Conservation (phyloP, 2,888 invertebrate genomes). For the Sarcophaga carnaria region DNA sequence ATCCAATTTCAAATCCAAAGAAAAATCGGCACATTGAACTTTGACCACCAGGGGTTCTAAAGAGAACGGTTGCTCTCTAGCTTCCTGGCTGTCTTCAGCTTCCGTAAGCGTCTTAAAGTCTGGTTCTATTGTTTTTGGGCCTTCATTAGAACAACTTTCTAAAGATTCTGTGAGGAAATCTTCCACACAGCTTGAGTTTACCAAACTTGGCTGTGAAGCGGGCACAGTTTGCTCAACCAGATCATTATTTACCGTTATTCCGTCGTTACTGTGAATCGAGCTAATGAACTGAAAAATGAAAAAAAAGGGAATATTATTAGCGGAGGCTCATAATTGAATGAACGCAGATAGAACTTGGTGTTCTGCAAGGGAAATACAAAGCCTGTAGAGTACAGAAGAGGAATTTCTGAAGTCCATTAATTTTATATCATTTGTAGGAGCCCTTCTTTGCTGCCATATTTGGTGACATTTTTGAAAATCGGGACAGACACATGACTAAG, state of each 20-base stretch:
- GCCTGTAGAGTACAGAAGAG: too few species aligned
- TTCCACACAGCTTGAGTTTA: background rate
- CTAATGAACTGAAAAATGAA: conserved; percentile 28
- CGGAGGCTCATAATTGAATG: too few species aligned
- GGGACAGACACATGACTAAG: too few species aligned
- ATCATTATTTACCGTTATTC: background rate
- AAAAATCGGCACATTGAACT: conserved; percentile 26
- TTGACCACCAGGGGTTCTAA: background rate
- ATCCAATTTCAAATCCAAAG: conserved; percentile 22
- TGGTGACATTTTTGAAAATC: too few species aligned
- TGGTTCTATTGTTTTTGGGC: background rate
- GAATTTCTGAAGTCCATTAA: too few species aligned
- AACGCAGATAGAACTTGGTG: too few species aligned
- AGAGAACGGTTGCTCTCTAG: too few species aligned
- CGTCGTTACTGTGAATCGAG: background rate
- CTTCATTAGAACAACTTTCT: background rate
- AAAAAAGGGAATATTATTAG: background rate
- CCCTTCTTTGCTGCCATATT: too few species aligned
- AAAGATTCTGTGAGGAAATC: background rate
- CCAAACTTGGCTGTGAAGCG: background rate
- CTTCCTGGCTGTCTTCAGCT: too few species aligned
- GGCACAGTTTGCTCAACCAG: background rate
- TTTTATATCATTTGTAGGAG: too few species aligned
- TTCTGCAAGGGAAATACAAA: too few species aligned
- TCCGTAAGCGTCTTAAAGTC: too few species aligned